Base-by-base conservation (phyloP, 2,113 vertebrate genomes). In the Silurus asotus region DNA sequence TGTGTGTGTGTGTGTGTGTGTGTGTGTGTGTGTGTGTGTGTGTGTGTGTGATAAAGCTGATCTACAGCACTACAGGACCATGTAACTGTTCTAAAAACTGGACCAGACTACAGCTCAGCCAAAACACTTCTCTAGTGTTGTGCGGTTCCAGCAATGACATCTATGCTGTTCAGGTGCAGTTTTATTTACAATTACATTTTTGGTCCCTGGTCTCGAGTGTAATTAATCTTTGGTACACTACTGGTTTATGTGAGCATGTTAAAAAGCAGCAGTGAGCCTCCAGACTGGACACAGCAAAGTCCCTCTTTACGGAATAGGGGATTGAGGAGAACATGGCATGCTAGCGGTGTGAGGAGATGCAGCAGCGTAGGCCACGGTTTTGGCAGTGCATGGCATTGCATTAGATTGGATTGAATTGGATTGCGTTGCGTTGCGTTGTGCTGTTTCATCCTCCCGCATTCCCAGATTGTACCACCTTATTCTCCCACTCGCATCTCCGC, bases 381-480 rank as follows among this genome's bases (percentile, higher is more conserved):
- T 49, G 76, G 51, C 17, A 64, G 5, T 25, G 78, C 25, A 23
- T 45, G 83, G 82, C 61, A 79, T 77, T 58, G 81, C 72, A 37
- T 37, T 37, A 37, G 37, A 37, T 37, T 37, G 37, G 37, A 37
- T 37, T 37, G 37, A 2, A 37, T 37, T 37, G 37, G 37, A 37
- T 37, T 37, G 37, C 37, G 3, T 2, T 25, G 78, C 25, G 20
- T 45, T 85, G 82, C 61, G 79, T 77, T 58, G 81, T 65, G 49
- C 72, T 74, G 84, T 80, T 87, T 62, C 74, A 82, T 78, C 84
- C 82, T 82, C 88, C 83, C 89, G 88, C 85, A 87, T 88, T 89
- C 77, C 83, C 82, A 81, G 77, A 87, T 65, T 77, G 55, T 67
- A 15, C 83, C 70, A 64, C 81, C 76, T 65, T 51, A 45, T 51